Percentiles rank a stretch among this genome's conserved stretches.
Evolutionary conservation across 2,888 invertebrate species (phyloP).

Genomic region (Polymixis lichenea): DNA sequence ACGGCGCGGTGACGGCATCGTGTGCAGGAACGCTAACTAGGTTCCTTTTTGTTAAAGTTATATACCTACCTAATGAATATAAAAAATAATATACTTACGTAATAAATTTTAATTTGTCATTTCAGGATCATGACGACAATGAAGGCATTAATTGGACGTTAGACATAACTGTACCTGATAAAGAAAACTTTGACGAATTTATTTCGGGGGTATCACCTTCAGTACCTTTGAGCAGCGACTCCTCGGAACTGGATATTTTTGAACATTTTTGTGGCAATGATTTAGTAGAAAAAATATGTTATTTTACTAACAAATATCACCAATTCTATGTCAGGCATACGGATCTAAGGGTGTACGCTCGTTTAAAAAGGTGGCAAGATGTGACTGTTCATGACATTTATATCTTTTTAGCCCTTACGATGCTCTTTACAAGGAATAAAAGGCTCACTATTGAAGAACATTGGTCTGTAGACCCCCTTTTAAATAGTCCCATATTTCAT

Average conservation of each 20-base stretch:
- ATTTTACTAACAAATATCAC: slow-evolving; percentile 51
- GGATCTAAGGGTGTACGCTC: too few relatives aligned
- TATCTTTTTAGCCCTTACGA: slow-evolving; percentile 55
- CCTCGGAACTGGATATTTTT: slow-evolving; percentile 53
- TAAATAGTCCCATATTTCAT: slow-evolving; percentile 44
- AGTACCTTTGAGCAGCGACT: slow-evolving; percentile 43
- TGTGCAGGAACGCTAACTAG: slow-evolving; percentile 43
- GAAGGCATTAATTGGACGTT: slow-evolving; percentile 48
- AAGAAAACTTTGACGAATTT: slow-evolving; percentile 51
- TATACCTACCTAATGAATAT: slow-evolving; percentile 36
- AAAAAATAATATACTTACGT: slow-evolving; percentile 40
- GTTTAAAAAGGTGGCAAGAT: slow-evolving; percentile 24
- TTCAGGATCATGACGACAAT: slow-evolving; percentile 38
- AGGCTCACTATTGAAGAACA: slow-evolving; percentile 58
- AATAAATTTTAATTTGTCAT: slow-evolving; percentile 41
- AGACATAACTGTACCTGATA: slow-evolving; percentile 46
- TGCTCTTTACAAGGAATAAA: slow-evolving; percentile 58
- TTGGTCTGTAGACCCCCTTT: slow-evolving; percentile 53
- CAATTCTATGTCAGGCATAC: too few relatives aligned
- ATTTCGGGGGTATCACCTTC: slow-evolving; percentile 48
- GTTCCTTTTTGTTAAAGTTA: slow-evolving; percentile 39
- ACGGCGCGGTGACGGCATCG: slow-evolving; percentile 37
- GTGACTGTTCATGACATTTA: slow-evolving; percentile 51
- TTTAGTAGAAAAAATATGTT: slow-evolving; percentile 49
- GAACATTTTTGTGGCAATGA: slow-evolving; percentile 52